Evolutionary conservation across 2,888 invertebrate species (phyloP), one percentile per base, ranked within the genome.

Genomic region (Luffia ferchaultella): DNA sequence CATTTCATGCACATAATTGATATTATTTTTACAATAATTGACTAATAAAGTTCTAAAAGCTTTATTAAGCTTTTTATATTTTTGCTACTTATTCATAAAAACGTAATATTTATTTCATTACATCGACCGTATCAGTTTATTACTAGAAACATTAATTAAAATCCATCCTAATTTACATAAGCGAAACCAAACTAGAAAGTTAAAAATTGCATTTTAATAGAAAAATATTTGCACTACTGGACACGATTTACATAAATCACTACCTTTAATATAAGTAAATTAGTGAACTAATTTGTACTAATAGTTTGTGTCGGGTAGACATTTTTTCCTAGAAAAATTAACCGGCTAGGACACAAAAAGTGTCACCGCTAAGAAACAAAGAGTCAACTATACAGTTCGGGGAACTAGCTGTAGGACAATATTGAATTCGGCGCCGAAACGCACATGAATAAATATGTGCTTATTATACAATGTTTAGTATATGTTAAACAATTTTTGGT

Each of bases 361-460:
- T 30, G 3, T 30, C 30, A 30, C 30, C 30, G 30, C 5, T 12
- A n/a, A 30, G 30, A 30, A 30, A 30, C 30, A 30, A 30, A 30
- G 30, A 30, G 5, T 30, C 30, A 12, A 30, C 30, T 30, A 7
- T 12, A 30, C 30, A 3, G 3, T 48, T 48, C 48, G n/a, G 1
- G 18, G 48, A 48, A 48, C 41, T 48, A 18, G 41, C 42, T 18
- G 30, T 17, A n/a, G 17, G 40, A 48, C 48, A 48, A 48, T 42
- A 48, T 48, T 42, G 48, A 42, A 42, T 48, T 48, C 48, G 48
- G 48, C 48, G 41, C 42, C 48, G 41, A 18, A 45, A 30, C 30
- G 30, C 30, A 30, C 30, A 30, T 30, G 30, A 30, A 12, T 30
- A 3, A 30, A 30, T 30, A 30, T 30, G 30, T 30, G 30, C 30